These are phyloP conservation scores for Nymphicus hollandicus DNA, from an alignment of 2,113 vertebrate species.

Conservation along the genomic window DNA sequence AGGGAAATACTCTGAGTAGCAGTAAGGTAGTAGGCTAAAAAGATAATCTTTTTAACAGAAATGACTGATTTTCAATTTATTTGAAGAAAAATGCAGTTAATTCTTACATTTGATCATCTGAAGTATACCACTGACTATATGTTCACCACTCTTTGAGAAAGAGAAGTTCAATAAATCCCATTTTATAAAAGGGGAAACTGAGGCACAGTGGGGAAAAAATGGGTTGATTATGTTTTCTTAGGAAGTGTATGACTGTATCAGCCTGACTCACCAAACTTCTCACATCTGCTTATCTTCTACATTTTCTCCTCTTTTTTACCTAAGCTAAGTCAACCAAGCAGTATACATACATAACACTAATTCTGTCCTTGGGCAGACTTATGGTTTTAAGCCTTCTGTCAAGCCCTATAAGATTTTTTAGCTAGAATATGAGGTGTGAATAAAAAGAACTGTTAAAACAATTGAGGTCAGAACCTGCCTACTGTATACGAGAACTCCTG, in stretches of 20 bases:
- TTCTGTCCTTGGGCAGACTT: neutral
- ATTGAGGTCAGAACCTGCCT: constrained; percentile 60
- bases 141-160: neutral
- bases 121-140: fast-evolving
- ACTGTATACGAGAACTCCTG: constrained; percentile 40
- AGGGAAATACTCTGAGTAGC: neutral
- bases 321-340: neutral
- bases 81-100: neutral
- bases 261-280: neutral
- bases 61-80: neutral
- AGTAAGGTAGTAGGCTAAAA: neutral
- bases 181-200: neutral
- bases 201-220: neutral
- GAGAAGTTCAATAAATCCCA: neutral
- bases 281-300: neutral
- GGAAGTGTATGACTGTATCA: fast-evolving
- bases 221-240: fast-evolving
- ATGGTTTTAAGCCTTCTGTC: neutral
- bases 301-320: neutral
- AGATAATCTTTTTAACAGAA: neutral
- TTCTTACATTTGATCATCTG: neutral
- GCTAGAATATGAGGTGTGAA: constrained; percentile 50
- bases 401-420: constrained; percentile 3
- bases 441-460: constrained; percentile 58
- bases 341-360: neutral